Conservation (phyloP, 2,888 invertebrate species). For the Idaea straminata region DNA sequence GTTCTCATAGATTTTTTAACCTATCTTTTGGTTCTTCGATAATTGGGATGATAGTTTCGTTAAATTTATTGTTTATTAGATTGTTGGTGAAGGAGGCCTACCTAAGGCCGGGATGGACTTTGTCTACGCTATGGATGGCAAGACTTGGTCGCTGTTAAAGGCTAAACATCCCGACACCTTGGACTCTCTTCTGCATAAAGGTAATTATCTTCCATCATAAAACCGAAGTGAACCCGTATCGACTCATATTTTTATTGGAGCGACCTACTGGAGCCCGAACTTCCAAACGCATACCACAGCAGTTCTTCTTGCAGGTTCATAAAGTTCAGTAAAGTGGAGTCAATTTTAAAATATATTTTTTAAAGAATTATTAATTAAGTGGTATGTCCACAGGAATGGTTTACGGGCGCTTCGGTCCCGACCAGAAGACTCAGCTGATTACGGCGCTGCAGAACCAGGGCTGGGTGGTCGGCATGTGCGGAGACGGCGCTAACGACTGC, state of each 20-base stretch:
- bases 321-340: no score
- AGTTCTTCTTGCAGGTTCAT: no score
- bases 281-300: no score
- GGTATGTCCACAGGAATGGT: conserved; percentile 80
- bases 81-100: conserved; percentile 67
- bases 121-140: conserved; percentile 84
- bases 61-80: conserved; percentile 36
- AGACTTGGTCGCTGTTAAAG: conserved; percentile 87
- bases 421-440: conserved; percentile 89
- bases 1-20: background rate
- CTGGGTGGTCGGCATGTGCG: conserved; percentile 86
- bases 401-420: conserved; percentile 91
- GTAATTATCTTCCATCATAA: conserved; percentile 32
- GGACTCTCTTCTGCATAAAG: conserved; percentile 80
- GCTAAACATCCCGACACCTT: conserved; percentile 86
- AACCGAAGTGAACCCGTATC: no score
- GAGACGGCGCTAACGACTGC: conserved; percentile 92
- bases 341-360: no score
- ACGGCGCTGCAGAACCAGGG: conserved; percentile 85
- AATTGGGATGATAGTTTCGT: no score
- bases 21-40: no score
- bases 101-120: conserved; percentile 69
- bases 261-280: no score
- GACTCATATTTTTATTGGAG: no score
- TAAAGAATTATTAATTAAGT: no score